A percentile compares a stretch with the other conserved stretches of the same genome.
phyloP scores from a whole-genome alignment of 2,113 vertebrate species.

The Physeter macrocephalus region DNA sequence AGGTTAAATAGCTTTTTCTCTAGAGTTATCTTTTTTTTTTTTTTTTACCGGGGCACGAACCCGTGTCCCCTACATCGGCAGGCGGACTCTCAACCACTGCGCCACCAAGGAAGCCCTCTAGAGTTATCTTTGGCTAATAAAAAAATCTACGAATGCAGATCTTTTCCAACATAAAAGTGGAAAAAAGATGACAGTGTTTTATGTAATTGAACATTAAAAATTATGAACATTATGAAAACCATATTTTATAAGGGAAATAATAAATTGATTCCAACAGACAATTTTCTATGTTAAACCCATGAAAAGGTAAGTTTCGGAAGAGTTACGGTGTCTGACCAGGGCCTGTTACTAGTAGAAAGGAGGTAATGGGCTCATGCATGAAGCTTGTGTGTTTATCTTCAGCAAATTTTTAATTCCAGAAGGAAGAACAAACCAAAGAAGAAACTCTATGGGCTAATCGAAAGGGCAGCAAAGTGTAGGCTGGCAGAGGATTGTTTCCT shows the following conservation, averaged over 20 bases:
- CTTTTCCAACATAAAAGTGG: neutral
- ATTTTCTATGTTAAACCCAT: neutral
- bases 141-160: neutral
- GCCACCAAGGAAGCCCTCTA: too few species aligned
- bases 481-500: neutral
- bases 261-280: neutral
- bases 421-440: neutral
- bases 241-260: neutral
- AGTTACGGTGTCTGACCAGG: neutral
- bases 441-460: neutral
- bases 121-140: neutral
- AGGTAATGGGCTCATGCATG: neutral
- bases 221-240: neutral
- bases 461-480: neutral
- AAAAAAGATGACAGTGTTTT: neutral
- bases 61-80: too few species aligned
- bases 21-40: neutral
- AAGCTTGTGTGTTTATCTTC: neutral
- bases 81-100: too few species aligned
- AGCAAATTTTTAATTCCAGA: neutral
- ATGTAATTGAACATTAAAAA: neutral
- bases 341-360: neutral
- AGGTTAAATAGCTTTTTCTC: neutral
- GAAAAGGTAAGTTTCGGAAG: neutral
- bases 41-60: too few species aligned